Percentiles rank a stretch among this genome's conserved stretches.
These are phyloP conservation scores for Rhincodon typus DNA, from an alignment of 2,797 vertebrate species.

Conservation along the genomic window DNA sequence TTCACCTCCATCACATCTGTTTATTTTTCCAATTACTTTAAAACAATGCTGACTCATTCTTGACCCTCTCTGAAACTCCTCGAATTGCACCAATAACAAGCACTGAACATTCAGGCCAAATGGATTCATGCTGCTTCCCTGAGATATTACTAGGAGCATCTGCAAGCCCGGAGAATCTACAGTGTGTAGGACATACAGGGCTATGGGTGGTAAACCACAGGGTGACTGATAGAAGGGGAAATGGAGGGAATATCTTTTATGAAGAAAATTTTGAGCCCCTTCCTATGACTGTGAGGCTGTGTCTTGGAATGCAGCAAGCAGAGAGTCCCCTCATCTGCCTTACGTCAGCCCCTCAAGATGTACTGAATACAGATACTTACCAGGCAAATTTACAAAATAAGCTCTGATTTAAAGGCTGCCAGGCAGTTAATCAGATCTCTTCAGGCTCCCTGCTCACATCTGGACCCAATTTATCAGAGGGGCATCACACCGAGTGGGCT, in stretches of 20 bases:
- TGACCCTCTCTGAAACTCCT: background rate
- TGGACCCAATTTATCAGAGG: background rate
- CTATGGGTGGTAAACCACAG: background rate
- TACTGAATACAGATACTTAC: background rate
- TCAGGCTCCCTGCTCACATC: background rate
- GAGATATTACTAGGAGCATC: background rate
- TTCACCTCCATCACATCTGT: too few species aligned
- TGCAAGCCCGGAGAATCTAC: background rate
- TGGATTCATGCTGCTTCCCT: background rate
- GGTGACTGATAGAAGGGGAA: background rate
- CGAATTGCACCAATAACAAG: background rate
- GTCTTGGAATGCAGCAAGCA: too few species aligned
- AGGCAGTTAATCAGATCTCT: background rate
- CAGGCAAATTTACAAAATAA: background rate
- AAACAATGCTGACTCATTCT: too few species aligned
- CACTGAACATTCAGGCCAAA: background rate
- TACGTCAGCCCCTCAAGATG: too few species aligned
- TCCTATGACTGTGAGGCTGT: background rate
- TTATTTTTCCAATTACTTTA: too few species aligned
- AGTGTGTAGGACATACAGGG: background rate
- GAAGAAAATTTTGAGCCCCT: background rate
- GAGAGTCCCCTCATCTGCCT: too few species aligned
- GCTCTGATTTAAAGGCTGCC: background rate
- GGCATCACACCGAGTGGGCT: background rate
- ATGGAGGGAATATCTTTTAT: background rate